Evolutionary conservation across 2,888 invertebrate species (phyloP).

Genomic region (Parnassius mnemosyne): DNA sequence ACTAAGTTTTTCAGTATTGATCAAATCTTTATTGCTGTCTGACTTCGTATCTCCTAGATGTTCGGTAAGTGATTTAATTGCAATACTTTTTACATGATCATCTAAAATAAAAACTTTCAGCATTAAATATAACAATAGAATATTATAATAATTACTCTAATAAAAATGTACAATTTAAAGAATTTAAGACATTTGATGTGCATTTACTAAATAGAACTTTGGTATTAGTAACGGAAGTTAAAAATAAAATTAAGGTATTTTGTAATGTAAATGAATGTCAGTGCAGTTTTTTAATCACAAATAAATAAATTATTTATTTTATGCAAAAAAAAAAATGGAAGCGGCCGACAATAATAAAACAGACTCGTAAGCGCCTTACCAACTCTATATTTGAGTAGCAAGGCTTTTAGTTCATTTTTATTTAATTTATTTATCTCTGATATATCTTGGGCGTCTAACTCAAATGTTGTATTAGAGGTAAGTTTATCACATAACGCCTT

Average conservation of each 20-base stretch:
- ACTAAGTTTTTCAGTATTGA: neutral
- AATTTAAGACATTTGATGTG: neutral
- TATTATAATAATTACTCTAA: too few relatives aligned
- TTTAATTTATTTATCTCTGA: slow-evolving; percentile 68
- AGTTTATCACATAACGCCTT: slow-evolving; percentile 64
- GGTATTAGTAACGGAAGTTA: too few relatives aligned
- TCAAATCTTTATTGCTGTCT: neutral
- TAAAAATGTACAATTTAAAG: too few relatives aligned
- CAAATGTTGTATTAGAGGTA: slow-evolving; percentile 64
- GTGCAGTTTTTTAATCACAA: slow-evolving; percentile 7
- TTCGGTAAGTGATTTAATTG: neutral
- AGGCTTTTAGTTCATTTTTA: slow-evolving; percentile 54
- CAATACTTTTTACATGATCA: neutral
- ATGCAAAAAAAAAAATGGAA: neutral
- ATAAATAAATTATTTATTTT: slow-evolving; percentile 19
- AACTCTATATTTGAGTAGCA: slow-evolving; percentile 59
- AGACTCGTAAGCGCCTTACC: slow-evolving; percentile 47
- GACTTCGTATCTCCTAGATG: neutral
- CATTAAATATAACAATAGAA: too few relatives aligned
- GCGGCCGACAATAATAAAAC: neutral
- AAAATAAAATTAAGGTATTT: too few relatives aligned
- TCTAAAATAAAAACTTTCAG: neutral
- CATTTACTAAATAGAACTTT: too few relatives aligned
- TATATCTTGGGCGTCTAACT: slow-evolving; percentile 71
- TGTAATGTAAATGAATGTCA: too few relatives aligned